Conservation (phyloP, 2,797 vertebrate species). For the Enteromius fasciolatus region DNA sequence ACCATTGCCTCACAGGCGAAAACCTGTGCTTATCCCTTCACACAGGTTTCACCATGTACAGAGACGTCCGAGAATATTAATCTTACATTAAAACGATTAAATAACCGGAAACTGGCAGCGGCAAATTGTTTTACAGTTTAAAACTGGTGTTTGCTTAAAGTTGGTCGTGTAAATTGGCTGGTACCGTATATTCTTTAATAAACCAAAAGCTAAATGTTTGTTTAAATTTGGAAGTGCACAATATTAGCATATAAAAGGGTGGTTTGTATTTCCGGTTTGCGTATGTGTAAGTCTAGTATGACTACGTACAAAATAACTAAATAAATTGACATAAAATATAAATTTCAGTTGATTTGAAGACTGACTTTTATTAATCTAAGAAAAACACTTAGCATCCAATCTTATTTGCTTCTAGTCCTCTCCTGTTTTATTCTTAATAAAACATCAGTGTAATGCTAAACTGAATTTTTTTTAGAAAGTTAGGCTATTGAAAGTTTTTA, state of each 20-base stretch:
- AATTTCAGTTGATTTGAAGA: not conserved
- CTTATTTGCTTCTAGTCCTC: not conserved
- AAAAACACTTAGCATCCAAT: not conserved
- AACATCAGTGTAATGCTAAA: not conserved
- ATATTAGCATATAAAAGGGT: not conserved
- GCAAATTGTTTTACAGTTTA: conserved; percentile 7
- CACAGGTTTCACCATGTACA: conserved; percentile 60
- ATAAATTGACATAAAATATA: not conserved
- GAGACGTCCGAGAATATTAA: conserved; percentile 66
- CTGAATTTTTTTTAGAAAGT: too few species aligned
- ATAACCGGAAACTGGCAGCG: conserved; percentile 38
- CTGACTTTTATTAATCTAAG: not conserved
- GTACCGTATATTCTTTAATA: not conserved
- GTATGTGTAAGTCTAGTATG: not conserved
- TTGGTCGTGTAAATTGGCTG: too few species aligned
- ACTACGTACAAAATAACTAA: not conserved
- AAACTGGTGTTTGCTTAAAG: not conserved
- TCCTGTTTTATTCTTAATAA: not conserved
- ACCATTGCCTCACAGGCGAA: conserved; percentile 73
- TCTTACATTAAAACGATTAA: conserved; percentile 53
- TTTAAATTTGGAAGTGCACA: not conserved
- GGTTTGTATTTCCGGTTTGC: not conserved
- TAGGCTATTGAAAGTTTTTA: not conserved
- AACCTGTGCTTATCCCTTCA: conserved; percentile 71
- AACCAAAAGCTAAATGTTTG: not conserved